Percentiles rank a stretch among this genome's conserved stretches.
Conservation (phyloP, 2,113 vertebrate genomes). For the Casuarius casuarius region DNA sequence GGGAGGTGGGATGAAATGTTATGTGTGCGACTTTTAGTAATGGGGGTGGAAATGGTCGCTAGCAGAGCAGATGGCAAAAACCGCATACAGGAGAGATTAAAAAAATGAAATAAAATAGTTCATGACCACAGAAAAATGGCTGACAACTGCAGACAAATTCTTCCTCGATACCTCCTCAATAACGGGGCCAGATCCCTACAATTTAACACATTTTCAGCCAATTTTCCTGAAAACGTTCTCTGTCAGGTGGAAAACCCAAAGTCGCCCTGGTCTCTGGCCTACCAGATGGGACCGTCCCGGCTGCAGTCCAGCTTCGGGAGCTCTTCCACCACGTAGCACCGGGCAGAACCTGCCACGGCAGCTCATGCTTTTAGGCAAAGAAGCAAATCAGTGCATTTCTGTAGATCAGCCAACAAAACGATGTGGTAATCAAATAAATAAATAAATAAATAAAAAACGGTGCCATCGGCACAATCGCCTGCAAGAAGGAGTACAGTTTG, state of each 20-base stretch:
- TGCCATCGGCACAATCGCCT: slow-evolving; percentile 77
- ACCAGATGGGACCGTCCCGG: slow-evolving; percentile 41
- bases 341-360: slow-evolving; percentile 67
- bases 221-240: slow-evolving; percentile 31
- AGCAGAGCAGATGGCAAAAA: slow-evolving; percentile 75
- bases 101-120: slow-evolving; percentile 17
- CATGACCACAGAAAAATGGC: slow-evolving; percentile 74
- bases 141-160: slow-evolving; percentile 58
- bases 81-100: slow-evolving; percentile 54
- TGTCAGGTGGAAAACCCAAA: slow-evolving; percentile 9
- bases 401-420: slow-evolving; percentile 76
- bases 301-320: neutral
- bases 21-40: slow-evolving; percentile 66
- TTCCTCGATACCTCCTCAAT: slow-evolving; percentile 11
- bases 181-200: neutral
- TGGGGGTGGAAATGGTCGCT: slow-evolving; percentile 70
- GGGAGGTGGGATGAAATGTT: slow-evolving; percentile 71
- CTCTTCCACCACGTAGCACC: neutral
- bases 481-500: slow-evolving; percentile 84
- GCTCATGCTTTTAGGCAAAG: slow-evolving; percentile 67
- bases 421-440: slow-evolving; percentile 57
- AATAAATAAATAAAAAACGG: slow-evolving; percentile 53
- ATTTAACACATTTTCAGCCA: slow-evolving; percentile 27
- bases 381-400: slow-evolving; percentile 71
- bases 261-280: slow-evolving; percentile 29